Conservation (phyloP, 2,113 vertebrate genomes). For the Podilymbus podiceps region DNA sequence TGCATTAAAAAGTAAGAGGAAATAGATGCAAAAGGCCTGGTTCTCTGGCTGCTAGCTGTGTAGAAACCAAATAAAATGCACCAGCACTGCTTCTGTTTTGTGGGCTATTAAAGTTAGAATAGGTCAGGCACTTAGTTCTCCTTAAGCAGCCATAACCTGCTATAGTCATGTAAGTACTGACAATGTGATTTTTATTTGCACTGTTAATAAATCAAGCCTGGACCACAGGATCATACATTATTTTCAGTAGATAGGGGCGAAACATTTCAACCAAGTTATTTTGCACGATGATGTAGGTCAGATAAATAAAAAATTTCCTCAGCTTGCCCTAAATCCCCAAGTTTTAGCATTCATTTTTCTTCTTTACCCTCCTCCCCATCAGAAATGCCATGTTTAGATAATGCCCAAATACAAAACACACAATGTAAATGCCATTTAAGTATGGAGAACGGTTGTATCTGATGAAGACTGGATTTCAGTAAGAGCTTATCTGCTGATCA, state of each 20-base stretch:
- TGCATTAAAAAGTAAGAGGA: neutral
- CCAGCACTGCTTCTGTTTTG: neutral
- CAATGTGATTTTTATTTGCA: neutral
- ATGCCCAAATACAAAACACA: neutral
- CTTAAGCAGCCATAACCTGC: neutral
- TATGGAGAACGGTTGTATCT: neutral
- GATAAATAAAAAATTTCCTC: neutral
- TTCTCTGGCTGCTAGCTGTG: neutral
- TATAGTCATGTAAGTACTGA: neutral
- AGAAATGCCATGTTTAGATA: neutral
- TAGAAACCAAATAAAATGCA: neutral
- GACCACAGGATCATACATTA: neutral
- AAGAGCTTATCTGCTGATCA: neutral
- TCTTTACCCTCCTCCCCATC: neutral
- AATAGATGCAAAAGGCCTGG: neutral
- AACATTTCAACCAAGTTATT: neutral
- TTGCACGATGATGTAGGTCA: neutral
- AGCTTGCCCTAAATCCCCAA: fast-evolving
- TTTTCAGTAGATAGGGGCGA: neutral
- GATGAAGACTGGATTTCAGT: neutral
- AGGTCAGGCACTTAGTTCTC: neutral
- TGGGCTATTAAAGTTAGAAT: neutral
- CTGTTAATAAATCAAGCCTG: neutral
- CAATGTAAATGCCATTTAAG: neutral
- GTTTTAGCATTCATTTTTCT: neutral